Evolutionary conservation across 1,140 invertebrate species (phyloP), one percentile per base, ranked within the genome.

Genomic region (Psilanteris sp.): DNA sequence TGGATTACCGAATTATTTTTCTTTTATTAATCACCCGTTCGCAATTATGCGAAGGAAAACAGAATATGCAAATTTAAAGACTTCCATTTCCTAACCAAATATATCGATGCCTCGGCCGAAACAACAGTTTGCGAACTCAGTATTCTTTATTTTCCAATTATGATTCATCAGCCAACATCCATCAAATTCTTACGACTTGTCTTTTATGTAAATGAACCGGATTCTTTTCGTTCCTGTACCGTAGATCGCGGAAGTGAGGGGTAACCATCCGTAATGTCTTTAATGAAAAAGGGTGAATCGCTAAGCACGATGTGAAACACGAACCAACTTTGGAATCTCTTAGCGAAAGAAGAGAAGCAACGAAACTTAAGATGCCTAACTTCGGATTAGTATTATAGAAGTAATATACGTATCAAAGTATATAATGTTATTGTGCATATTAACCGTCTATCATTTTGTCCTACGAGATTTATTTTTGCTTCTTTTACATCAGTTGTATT

Each of bases 231-330:
- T 32, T 36, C 70, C 66, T 73, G 70, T 73, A 66, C 59, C 48
- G 39, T 62, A 31, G 36, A 32, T 61, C 16, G 41, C 52, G 26
- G 50, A 73, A 74, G 54, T 57, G 71, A 67, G 62, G 68, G 67
- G 73, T 79, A 79, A 81, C 79, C 76, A 70, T 83, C 80, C 77
- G 81, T 81, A 83, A 75, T 75, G 73, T 74, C 43, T 72, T 77
- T 84, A 81, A 83, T 84, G 81, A 84, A 83, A 81, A 73, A 67
- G 79, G 66, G 55, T 78, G 80, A 81, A 82, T 82, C 54, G 68
- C 66, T 79, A 77, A 83, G 68, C 76, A 68, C 62, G 74, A 70
- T 74, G 62, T 78, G 64, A 68, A 54, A 52, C n/a, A n/a, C n/a
- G n/a, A n/a, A n/a, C 54, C 50, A 62, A 68, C 41, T 75, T 78